phyloP scores from a whole-genome alignment of 2,113 vertebrate genomes.

The Globicephala melas region DNA sequence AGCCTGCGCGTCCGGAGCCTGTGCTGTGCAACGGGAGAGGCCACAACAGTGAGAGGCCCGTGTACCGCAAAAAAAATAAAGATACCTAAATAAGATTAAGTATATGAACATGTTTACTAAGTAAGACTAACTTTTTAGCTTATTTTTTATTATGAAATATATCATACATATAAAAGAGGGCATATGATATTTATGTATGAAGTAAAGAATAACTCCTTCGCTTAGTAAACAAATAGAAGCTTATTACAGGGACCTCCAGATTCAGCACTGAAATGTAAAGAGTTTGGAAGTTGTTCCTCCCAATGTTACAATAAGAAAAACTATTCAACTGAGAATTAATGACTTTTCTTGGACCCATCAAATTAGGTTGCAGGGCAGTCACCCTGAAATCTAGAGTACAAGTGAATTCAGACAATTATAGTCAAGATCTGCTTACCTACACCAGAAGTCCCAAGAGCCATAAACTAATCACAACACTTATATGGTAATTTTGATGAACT shows the following conservation, averaged over 20 bases:
- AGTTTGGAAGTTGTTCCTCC: background rate
- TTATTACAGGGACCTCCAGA: background rate
- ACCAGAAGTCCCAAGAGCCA: background rate
- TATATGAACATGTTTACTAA: background rate
- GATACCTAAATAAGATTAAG: background rate
- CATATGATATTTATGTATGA: background rate
- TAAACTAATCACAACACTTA: background rate
- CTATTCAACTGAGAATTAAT: background rate
- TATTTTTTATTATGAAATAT: constrained; percentile 26
- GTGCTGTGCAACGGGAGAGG: too few species aligned
- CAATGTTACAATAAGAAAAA: background rate
- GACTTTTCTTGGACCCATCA: background rate
- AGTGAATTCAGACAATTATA: background rate
- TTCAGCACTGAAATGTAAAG: background rate
- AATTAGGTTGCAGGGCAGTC: background rate
- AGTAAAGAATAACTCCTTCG: constrained; percentile 16
- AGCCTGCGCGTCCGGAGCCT: too few species aligned
- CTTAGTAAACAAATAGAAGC: background rate
- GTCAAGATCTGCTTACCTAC: background rate
- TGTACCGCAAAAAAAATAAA: background rate
- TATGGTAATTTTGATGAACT: background rate
- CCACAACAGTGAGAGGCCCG: too few species aligned
- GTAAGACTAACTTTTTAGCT: background rate
- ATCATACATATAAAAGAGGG: background rate
- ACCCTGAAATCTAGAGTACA: background rate